Conservation (phyloP, 2,888 invertebrate species). For the Cyrtodaria siliqua region DNA sequence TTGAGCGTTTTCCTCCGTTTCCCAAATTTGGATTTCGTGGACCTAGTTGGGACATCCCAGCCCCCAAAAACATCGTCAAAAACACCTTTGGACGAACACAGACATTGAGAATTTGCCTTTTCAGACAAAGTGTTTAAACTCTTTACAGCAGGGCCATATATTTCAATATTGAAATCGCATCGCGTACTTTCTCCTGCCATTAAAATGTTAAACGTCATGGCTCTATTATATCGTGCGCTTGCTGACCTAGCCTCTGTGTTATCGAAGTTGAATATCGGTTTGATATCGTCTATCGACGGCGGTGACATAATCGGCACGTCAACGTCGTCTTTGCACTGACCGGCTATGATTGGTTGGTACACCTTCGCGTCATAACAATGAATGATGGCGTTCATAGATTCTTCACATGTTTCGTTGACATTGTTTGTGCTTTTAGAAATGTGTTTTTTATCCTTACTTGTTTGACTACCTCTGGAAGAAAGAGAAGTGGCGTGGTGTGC, state of each 20-base stretch:
- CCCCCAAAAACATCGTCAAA: slow-evolving; percentile 28
- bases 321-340: slow-evolving; percentile 38
- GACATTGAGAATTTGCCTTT: slow-evolving; percentile 10
- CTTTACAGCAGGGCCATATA: not conserved
- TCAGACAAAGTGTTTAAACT: slow-evolving; percentile 6
- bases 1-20: slow-evolving; percentile 21
- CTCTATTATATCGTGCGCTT: too few species aligned
- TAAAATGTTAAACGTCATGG: too few species aligned
- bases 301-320: slow-evolving; percentile 50
- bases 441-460: too few species aligned
- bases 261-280: too few species aligned
- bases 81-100: slow-evolving; percentile 23
- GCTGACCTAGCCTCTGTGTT: too few species aligned
- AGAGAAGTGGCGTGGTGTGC: too few species aligned
- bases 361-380: too few species aligned
- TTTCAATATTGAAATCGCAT: slow-evolving; percentile 27
- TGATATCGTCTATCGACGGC: slow-evolving; percentile 27
- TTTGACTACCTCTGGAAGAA: too few species aligned
- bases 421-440: too few species aligned
- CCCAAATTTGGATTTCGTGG: slow-evolving; percentile 26
- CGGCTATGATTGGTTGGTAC: slow-evolving; percentile 49
- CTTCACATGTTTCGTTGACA: too few species aligned
- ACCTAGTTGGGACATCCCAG: slow-evolving; percentile 33
- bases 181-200: too few species aligned
- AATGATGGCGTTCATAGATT: too few species aligned